A percentile compares a stretch with the other conserved stretches of the same genome.
phyloP scores from a whole-genome alignment of 2,888 invertebrate species.

The Crematogaster levior region DNA sequence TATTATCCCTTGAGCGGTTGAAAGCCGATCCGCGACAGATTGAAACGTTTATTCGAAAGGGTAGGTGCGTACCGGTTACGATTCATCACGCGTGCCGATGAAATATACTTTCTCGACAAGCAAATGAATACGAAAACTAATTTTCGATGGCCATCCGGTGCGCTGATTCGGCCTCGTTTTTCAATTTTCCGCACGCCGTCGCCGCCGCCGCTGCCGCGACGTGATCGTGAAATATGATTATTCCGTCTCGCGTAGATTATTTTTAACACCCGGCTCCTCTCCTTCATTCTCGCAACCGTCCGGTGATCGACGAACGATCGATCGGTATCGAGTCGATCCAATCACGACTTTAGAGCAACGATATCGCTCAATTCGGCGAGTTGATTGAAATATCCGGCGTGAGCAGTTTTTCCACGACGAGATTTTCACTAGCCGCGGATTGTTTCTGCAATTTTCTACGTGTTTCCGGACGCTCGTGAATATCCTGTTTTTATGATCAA shows the following conservation, averaged over 20 bases:
- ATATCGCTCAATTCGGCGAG: conserved; percentile 46
- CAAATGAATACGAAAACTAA: conserved; percentile 57
- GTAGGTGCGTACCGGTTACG: conserved; percentile 1
- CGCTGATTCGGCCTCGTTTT: conserved; percentile 58
- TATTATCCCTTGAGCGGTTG: conserved; percentile 35
- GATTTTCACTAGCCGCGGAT: conserved; percentile 43
- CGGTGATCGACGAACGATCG: conserved; percentile 32
- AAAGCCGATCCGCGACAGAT: conserved; percentile 36
- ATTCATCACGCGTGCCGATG: conserved; percentile 51
- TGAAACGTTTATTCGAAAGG: conserved; percentile 51
- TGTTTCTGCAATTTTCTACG: conserved; percentile 49
- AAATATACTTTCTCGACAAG: conserved; percentile 60
- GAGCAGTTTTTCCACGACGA: conserved; percentile 37
- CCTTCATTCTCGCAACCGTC: conserved; percentile 31
- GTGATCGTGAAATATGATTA: conserved; percentile 54
- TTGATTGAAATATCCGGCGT: conserved; percentile 52
- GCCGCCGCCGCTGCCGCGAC: not conserved
- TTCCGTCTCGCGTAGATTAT: conserved; percentile 50
- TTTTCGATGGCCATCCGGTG: conserved; percentile 50
- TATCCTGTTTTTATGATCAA: conserved; percentile 45
- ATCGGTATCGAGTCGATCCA: conserved; percentile 28
- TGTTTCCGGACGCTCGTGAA: conserved; percentile 36
- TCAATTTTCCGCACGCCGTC: conserved; percentile 46
- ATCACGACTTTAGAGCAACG: conserved; percentile 44
- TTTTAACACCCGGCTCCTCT: conserved; percentile 42